Conservation (phyloP, 2,113 vertebrate species). For the Microtus oregoni region DNA sequence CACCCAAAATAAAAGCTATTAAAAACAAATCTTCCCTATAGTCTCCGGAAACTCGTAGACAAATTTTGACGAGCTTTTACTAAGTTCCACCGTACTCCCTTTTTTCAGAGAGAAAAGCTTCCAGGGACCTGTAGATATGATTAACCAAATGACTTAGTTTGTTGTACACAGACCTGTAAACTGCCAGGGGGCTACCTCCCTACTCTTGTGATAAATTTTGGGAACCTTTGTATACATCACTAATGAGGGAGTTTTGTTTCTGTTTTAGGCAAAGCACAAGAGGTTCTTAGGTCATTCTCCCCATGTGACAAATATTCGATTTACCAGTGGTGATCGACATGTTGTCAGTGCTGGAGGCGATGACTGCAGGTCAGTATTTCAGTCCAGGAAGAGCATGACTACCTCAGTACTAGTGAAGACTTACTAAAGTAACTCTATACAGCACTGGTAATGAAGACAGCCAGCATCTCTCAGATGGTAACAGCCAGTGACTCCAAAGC, state of each 20-base stretch:
- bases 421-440: not conserved
- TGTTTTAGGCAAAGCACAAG: slow-evolving; percentile 96
- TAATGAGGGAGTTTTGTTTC: not conserved
- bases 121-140: not conserved
- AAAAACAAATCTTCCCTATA: not conserved
- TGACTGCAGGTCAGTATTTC: slow-evolving; percentile 93
- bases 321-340: slow-evolving; percentile 95
- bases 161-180: not conserved
- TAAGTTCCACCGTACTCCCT: not conserved
- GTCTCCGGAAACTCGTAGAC: not conserved
- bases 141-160: not conserved
- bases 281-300: slow-evolving; percentile 97
- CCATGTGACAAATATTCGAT: slow-evolving; percentile 96
- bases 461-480: not conserved
- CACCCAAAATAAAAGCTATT: not conserved
- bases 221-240: not conserved
- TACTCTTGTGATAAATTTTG: not conserved
- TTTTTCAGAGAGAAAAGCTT: not conserved
- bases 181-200: not conserved
- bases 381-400: not conserved
- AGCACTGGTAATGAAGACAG: not conserved
- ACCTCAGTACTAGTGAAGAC: not conserved
- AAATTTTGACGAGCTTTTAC: not conserved
- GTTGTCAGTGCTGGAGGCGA: slow-evolving; percentile 97
- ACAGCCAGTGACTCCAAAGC: not conserved